Evolutionary conservation across 2,888 invertebrate species (phyloP), one percentile per base, ranked within the genome.

Genomic region (Brachypterus glaber): DNA sequence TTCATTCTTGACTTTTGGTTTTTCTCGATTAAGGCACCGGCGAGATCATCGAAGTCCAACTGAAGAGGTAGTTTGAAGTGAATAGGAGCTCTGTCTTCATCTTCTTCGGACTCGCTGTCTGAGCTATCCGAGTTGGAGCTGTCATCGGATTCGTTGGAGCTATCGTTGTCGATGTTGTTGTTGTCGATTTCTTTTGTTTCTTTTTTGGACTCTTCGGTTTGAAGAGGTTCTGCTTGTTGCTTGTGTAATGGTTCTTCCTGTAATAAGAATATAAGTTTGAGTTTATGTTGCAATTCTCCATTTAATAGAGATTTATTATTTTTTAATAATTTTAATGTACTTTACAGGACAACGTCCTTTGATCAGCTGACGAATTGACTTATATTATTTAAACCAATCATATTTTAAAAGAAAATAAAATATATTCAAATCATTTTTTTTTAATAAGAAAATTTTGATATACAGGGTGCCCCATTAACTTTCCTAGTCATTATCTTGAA

Each of bases 1-100:
- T 90, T 90, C 80, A 90, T 88, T 63, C 83, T 81, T 41, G 87
- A 86, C 59, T 77, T 76, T 57, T 79, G 79, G 60, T 76, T 78
- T 55, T 77, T 79, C 46, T 79, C 77, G 52, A 81, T 68, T 61
- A 80, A 70, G 17, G 77, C 83, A 27, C 83, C 82, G 17, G 86
- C 84, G 41, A 88, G 70, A 45, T 88, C 86, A 54, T 87, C 86
- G 43, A 88, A 75, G 66, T 87, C 84, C 58, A 89, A 74, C 62
- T 85, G 83, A 40, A 87, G 72, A 41, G 87, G 87, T 60, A 88
- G 67, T 62, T 82, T 83, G 58, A 82, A 73, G 53, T 75, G 74
- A 66, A 75, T 60, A 64, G 79, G 68, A 17, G 66, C 63, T 38
- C 64, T 62, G 34, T 77, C 72, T 33, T 77, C 77, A 24, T 70